Conservation (phyloP, 1,140 invertebrate genomes). For the Akabosia matsudoensis region DNA sequence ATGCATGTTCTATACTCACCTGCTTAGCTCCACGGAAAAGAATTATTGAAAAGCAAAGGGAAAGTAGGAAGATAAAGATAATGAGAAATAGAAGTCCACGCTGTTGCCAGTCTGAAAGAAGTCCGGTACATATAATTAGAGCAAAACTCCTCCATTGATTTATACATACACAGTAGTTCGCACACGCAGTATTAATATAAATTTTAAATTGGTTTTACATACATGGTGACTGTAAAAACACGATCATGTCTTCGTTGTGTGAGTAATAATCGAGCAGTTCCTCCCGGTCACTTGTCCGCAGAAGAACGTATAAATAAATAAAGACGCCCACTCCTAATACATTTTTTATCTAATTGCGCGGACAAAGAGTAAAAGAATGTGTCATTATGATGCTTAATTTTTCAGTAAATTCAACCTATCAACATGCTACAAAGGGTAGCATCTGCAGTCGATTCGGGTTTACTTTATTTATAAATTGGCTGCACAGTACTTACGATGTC, state of each 20-base stretch:
- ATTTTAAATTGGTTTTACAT: background rate
- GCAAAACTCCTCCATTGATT: too few species aligned
- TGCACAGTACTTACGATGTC: constrained; percentile 11
- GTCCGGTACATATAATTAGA: background rate
- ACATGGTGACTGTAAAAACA: constrained; percentile 2
- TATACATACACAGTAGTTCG: too few species aligned
- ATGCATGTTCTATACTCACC: background rate
- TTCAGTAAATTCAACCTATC: too few species aligned
- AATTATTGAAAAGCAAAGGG: background rate
- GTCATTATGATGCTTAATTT: background rate
- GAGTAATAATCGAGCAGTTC: constrained; percentile 15
- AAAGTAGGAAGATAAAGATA: background rate
- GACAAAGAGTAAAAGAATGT: background rate
- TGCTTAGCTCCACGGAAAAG: background rate
- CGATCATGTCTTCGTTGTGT: constrained; percentile 9
- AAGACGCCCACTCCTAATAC: background rate
- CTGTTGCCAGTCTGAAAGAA: constrained; percentile 25
- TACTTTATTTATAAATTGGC: background rate
- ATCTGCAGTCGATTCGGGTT: background rate
- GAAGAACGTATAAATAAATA: background rate
- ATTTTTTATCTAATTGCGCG: constrained; percentile 5
- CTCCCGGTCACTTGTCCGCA: background rate
- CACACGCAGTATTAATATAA: background rate
- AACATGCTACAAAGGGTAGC: too few species aligned
- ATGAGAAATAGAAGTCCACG: constrained; percentile 17